phyloP scores from a whole-genome alignment of 1,140 invertebrate genomes.

The Ericerus pela region DNA sequence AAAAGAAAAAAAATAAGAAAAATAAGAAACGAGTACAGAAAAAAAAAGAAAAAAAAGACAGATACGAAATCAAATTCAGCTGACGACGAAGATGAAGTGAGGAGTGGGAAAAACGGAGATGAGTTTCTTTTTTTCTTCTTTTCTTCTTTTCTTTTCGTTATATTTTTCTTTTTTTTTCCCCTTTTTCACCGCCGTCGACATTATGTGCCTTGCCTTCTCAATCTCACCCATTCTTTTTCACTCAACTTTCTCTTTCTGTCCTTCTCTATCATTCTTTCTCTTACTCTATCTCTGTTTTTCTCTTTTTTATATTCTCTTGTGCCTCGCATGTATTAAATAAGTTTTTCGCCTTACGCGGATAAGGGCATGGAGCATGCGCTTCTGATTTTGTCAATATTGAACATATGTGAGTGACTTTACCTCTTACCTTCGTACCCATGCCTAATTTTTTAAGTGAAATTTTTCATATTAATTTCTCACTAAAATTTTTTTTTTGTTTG shows the following conservation, averaged over 20 bases:
- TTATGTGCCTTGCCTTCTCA: constrained; percentile 10
- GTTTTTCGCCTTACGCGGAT: constrained; percentile 8
- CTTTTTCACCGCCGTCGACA: constrained; percentile 6
- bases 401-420: constrained; percentile 10
- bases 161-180: constrained; percentile 5
- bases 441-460: not conserved
- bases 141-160: constrained; percentile 10
- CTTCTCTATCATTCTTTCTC: no score
- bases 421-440: constrained; percentile 1
- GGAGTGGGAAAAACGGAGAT: constrained; percentile 5
- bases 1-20: no score
- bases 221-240: no score
- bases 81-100: constrained; percentile 3
- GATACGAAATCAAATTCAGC: constrained; percentile 10
- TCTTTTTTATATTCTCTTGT: not conserved
- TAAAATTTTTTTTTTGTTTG: not conserved
- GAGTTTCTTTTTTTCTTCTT: constrained; percentile 7
- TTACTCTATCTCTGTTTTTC: no score
- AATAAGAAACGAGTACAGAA: no score
- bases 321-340: constrained; percentile 10
- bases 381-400: constrained; percentile 6
- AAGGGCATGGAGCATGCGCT: constrained; percentile 9
- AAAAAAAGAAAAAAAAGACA: no score
- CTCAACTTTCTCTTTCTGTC: no score
- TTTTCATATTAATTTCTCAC: not conserved